phyloP scores from a whole-genome alignment of 1,140 invertebrate species.

The Leguminivora glycinivorella region DNA sequence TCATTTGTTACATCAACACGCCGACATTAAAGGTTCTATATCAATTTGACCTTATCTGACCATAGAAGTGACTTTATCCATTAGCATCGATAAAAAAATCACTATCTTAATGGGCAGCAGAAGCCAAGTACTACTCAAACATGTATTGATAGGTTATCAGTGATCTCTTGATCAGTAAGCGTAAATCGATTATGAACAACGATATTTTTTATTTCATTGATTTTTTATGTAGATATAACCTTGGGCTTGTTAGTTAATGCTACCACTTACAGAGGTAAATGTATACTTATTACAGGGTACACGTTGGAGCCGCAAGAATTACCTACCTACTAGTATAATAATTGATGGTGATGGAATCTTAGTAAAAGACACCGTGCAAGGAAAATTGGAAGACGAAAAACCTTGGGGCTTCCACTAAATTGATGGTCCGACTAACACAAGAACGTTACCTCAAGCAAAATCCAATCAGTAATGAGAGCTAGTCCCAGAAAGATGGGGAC shows the following conservation, averaged over 20 bases:
- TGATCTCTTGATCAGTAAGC: neutral
- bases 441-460: too few species aligned
- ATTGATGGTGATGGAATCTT: too few species aligned
- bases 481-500: too few species aligned
- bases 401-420: too few species aligned
- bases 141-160: constrained; percentile 1
- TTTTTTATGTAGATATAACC: constrained; percentile 36
- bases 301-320: too few species aligned
- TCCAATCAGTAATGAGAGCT: too few species aligned
- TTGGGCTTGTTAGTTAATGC: constrained; percentile 41
- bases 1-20: neutral
- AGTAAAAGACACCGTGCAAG: too few species aligned
- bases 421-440: too few species aligned
- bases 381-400: too few species aligned
- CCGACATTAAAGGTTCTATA: neutral
- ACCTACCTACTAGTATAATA: too few species aligned
- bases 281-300: too few species aligned
- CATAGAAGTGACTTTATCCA: neutral
- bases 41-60: constrained; percentile 10
- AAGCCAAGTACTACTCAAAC: neutral
- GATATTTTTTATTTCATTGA: neutral
- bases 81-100: neutral
- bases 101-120: neutral
- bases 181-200: neutral
- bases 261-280: neutral